A percentile compares a stretch with the other conserved stretches of the same genome.
These are phyloP conservation scores for Oplegnathus fasciatus DNA, from an alignment of 2,113 vertebrate species.

Conservation along the genomic window DNA sequence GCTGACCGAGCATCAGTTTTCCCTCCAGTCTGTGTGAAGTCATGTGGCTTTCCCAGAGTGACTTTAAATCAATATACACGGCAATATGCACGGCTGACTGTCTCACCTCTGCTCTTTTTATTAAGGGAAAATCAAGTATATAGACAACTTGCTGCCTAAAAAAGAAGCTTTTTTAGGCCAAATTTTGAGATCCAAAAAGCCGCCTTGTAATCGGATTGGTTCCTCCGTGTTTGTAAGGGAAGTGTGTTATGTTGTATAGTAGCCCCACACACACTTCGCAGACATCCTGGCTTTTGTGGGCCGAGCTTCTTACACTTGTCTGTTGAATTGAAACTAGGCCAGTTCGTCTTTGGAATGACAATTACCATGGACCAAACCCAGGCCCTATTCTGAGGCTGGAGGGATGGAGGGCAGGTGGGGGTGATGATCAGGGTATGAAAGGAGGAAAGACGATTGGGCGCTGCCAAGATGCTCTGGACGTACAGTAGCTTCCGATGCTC, in stretches of 20 bases:
- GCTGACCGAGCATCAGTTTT: conserved; percentile 1
- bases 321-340: conserved; percentile 91
- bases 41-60: neutral
- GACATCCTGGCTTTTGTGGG: conserved; percentile 74
- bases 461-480: conserved; percentile 76
- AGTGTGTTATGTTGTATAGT: conserved; percentile 68
- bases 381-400: conserved; percentile 81
- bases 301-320: conserved; percentile 72
- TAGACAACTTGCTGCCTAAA: neutral
- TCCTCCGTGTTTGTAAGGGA: conserved; percentile 53
- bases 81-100: conserved; percentile 5
- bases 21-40: conserved; percentile 10
- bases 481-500: conserved; percentile 84
- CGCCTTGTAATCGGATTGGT: conserved; percentile 72
- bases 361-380: conserved; percentile 87
- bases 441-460: conserved; percentile 62
- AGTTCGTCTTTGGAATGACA: conserved; percentile 93
- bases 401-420: conserved; percentile 61
- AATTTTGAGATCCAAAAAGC: conserved; percentile 16
- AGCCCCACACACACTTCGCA: conserved; percentile 46
- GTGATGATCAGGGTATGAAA: conserved; percentile 65
- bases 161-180: neutral
- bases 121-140: neutral
- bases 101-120: neutral
- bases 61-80: neutral